Evolutionary conservation across 1,140 invertebrate species (phyloP).

Genomic region (Portunus trituberculatus): DNA sequence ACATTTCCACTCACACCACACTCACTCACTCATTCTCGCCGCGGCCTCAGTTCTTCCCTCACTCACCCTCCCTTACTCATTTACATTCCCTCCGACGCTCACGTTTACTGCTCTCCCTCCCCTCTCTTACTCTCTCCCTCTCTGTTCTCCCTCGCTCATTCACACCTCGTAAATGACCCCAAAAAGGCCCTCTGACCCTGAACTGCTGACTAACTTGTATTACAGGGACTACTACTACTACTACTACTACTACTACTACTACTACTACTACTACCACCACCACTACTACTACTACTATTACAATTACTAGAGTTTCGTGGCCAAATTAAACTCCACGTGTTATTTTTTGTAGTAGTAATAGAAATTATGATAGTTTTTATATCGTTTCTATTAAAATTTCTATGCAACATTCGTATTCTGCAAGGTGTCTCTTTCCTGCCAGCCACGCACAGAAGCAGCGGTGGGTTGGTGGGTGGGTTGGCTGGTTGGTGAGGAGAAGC

Average conservation of each 20-base stretch:
- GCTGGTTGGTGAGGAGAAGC: too few species aligned
- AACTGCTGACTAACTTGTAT: background rate
- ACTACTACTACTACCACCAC: too few species aligned
- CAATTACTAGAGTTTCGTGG: too few species aligned
- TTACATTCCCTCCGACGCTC: background rate
- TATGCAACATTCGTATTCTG: too few species aligned
- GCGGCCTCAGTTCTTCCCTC: background rate
- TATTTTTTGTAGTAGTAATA: too few species aligned
- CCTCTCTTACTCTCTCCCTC: background rate
- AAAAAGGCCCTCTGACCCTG: background rate
- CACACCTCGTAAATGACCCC: background rate
- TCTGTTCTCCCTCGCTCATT: background rate
- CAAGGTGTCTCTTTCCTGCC: too few species aligned
- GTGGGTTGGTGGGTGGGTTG: too few species aligned
- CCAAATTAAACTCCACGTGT: too few species aligned
- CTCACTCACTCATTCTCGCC: background rate
- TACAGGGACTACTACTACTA: background rate
- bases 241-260: slow-evolving; percentile 13
- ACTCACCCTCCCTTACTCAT: slow-evolving; percentile 18
- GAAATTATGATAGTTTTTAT: too few species aligned
- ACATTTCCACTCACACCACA: background rate
- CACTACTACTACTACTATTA: too few species aligned
- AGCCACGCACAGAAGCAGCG: too few species aligned
- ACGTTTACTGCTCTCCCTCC: background rate
- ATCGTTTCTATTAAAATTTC: too few species aligned